Evolutionary conservation across 2,113 vertebrate genomes (phyloP).

Genomic region (Micronycteris hirsuta): DNA sequence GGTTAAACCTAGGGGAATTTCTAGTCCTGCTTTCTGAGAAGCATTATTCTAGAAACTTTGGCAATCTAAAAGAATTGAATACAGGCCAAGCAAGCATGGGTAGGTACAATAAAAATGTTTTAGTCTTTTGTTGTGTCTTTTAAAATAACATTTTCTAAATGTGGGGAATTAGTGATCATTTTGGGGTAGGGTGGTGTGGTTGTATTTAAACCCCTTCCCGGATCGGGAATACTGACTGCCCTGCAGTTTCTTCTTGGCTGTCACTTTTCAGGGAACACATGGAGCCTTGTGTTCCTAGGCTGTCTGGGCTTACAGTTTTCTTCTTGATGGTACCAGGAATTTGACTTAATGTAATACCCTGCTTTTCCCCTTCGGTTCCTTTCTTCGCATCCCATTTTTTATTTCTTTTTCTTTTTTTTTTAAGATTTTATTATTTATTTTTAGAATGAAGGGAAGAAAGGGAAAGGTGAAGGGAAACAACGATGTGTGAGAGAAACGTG

Average conservation of each 20-base stretch:
- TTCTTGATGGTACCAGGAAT: not conserved
- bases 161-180: not conserved
- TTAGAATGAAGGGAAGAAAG: too few relatives aligned
- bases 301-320: not conserved
- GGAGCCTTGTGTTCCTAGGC: not conserved
- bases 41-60: slow-evolving; percentile 23
- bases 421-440: too few relatives aligned
- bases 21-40: slow-evolving; percentile 36
- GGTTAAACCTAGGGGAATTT: slow-evolving; percentile 25
- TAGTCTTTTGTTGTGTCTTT: not conserved
- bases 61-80: slow-evolving; percentile 14
- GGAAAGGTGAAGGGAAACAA: too few relatives aligned
- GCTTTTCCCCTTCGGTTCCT: not conserved
- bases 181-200: not conserved
- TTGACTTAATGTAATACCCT: not conserved
- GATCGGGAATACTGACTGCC: not conserved
- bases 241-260: not conserved
- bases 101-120: slow-evolving; percentile 4
- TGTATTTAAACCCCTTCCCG: not conserved
- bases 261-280: not conserved
- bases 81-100: not conserved
- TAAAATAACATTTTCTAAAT: slow-evolving; percentile 19
- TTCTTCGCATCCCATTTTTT: not conserved
- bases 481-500: too few relatives aligned
- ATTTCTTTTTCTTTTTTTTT: too few relatives aligned